Conservation (phyloP, 53 echinoderm and acorn worm species). For the Echinarachnius parma region DNA sequence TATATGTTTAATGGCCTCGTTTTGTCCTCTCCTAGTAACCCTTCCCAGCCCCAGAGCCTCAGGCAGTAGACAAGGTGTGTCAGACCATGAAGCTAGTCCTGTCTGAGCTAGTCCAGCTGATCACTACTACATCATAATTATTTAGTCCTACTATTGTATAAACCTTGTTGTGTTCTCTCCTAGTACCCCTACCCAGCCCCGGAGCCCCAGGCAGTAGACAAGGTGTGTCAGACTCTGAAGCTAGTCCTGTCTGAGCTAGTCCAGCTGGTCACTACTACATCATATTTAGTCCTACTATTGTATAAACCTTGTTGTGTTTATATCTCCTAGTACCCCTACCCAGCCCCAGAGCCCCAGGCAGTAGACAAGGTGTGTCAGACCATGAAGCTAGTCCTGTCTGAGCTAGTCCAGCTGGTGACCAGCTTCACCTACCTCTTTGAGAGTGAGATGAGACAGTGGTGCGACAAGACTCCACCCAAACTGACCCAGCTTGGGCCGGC, state of each 20-base stretch:
- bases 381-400: constrained; percentile 83
- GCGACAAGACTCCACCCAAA: constrained; percentile 78
- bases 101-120: constrained; percentile 87
- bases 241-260: constrained; percentile 89
- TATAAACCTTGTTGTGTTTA: no score
- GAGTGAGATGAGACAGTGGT: constrained; percentile 92
- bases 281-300: no score
- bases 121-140: no score
- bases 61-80: constrained; percentile 56
- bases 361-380: constrained; percentile 72
- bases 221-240: constrained; percentile 78
- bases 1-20: no score
- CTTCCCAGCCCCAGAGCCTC: constrained; percentile 46
- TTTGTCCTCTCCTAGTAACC: constrained; percentile 57
- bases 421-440: constrained; percentile 94
- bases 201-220: constrained; percentile 48
- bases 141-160: no score
- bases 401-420: constrained; percentile 89
- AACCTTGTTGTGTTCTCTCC: no score
- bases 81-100: constrained; percentile 89
- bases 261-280: constrained; percentile 87
- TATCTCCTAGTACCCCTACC: constrained; percentile 59
- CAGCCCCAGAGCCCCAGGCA: constrained; percentile 41
- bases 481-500: constrained; percentile 89
- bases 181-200: constrained; percentile 66